These are phyloP conservation scores for Catocala fraxini DNA, from an alignment of 2,888 invertebrate species.

Conservation along the genomic window DNA sequence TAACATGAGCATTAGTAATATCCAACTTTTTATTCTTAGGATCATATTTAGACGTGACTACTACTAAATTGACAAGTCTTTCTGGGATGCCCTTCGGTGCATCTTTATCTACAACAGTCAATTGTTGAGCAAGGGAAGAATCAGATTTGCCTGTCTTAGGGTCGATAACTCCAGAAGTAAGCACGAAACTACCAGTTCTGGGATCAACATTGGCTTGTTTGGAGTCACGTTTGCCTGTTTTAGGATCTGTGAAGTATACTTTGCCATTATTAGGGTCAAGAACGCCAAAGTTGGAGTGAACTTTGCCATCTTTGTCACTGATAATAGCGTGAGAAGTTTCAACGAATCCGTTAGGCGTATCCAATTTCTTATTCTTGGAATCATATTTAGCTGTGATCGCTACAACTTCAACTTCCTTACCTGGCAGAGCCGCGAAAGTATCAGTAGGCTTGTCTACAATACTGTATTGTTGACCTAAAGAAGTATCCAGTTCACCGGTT, in stretches of 20 bases:
- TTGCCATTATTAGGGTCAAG: conserved; percentile 88
- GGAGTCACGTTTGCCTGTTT: conserved; percentile 89
- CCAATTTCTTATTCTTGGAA: conserved; percentile 87
- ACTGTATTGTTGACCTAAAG: conserved; percentile 88
- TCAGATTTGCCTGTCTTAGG: conserved; percentile 89
- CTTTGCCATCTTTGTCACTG: conserved; percentile 91
- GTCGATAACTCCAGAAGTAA: conserved; percentile 88
- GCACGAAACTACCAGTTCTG: conserved; percentile 86
- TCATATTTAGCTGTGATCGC: conserved; percentile 89
- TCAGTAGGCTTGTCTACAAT: conserved; percentile 88
- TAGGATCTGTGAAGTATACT: conserved; percentile 86
- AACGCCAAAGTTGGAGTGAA: conserved; percentile 90
- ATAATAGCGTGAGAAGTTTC: conserved; percentile 87
- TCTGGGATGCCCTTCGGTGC: conserved; percentile 80
- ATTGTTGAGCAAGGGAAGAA: conserved; percentile 89
- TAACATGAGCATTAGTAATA: conserved; percentile 83
- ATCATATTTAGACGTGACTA: conserved; percentile 88
- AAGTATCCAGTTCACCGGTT: conserved; percentile 86
- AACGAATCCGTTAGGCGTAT: conserved; percentile 86
- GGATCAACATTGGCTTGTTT: conserved; percentile 88
- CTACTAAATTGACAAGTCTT: conserved; percentile 82
- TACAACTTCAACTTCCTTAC: conserved; percentile 86
- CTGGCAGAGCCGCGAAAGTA: conserved; percentile 72
- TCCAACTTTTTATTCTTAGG: conserved; percentile 84
- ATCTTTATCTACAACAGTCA: conserved; percentile 80